Evolutionary conservation across 2,888 invertebrate species (phyloP).

Genomic region (Protodeltote pygarga): DNA sequence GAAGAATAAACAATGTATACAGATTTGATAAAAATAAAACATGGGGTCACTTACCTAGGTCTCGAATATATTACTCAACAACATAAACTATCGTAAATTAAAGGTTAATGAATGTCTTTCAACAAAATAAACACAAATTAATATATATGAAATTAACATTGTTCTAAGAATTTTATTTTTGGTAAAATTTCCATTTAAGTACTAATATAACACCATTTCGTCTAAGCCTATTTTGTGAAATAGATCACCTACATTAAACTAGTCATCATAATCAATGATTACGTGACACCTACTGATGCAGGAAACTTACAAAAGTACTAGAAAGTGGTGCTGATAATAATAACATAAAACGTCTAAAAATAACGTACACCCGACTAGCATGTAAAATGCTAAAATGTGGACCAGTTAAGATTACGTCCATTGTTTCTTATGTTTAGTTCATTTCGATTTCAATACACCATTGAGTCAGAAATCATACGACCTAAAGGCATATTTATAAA

Average conservation of each 20-base stretch:
- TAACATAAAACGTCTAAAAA: slow-evolving; percentile 54
- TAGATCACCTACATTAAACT: slow-evolving; percentile 57
- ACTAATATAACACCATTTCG: slow-evolving; percentile 75
- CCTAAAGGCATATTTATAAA: slow-evolving; percentile 10
- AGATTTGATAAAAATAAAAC: slow-evolving; percentile 48
- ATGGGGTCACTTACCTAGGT: slow-evolving; percentile 55
- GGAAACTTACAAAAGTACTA: slow-evolving; percentile 48
- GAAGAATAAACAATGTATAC: slow-evolving; percentile 59
- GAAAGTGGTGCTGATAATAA: slow-evolving; percentile 50
- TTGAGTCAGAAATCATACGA: slow-evolving; percentile 23
- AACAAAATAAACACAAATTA: slow-evolving; percentile 69
- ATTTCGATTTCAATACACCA: slow-evolving; percentile 18
- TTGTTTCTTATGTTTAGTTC: slow-evolving; percentile 2
- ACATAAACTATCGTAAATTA: slow-evolving; percentile 63
- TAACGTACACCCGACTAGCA: slow-evolving; percentile 76
- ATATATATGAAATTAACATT: slow-evolving; percentile 74
- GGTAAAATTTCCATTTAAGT: slow-evolving; percentile 81
- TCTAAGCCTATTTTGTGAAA: slow-evolving; percentile 75
- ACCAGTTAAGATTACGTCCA: slow-evolving; percentile 35
- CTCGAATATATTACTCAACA: slow-evolving; percentile 77
- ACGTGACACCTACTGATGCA: slow-evolving; percentile 46
- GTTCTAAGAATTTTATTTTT: slow-evolving; percentile 78
- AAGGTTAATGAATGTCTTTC: slow-evolving; percentile 54
- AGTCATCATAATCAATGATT: slow-evolving; percentile 32
- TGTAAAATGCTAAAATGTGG: slow-evolving; percentile 69